A percentile compares a stretch with the other conserved stretches of the same genome.
These are phyloP conservation scores for Eriocheir sinensis DNA, from an alignment of 1,140 invertebrate species.

Conservation along the genomic window DNA sequence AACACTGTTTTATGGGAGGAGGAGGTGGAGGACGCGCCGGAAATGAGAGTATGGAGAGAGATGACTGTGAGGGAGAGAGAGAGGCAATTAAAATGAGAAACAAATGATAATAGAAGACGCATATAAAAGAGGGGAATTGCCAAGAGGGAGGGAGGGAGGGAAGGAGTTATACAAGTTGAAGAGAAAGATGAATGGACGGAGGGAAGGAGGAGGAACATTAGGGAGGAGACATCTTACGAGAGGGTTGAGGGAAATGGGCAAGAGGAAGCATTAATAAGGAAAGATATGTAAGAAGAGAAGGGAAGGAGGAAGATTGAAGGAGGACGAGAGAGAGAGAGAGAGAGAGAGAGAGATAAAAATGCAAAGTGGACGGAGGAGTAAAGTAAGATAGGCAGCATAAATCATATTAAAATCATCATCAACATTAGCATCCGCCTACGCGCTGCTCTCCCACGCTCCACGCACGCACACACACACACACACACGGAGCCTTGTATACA, in stretches of 20 bases:
- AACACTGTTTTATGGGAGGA: background rate
- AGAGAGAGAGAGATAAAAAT: background rate
- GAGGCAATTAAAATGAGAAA: background rate
- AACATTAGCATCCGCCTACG: no score
- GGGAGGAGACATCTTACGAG: background rate
- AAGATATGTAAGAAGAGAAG: no score
- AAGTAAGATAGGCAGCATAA: no score
- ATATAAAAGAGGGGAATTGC: no score
- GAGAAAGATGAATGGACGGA: background rate
- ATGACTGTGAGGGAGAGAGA: background rate
- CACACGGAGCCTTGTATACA: no score
- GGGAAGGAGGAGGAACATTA: background rate
- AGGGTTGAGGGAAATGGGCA: background rate
- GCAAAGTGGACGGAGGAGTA: background rate
- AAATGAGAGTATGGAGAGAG: background rate
- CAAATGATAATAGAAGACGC: background rate
- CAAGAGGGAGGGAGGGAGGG: background rate
- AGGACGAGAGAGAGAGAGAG: conserved; percentile 1
- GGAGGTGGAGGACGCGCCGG: background rate
- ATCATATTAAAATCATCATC: no score
- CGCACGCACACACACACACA: no score
- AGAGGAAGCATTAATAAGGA: background rate
- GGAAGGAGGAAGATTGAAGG: background rate
- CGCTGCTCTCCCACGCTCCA: no score
- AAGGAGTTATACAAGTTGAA: background rate